phyloP scores from a whole-genome alignment of 2,888 invertebrate genomes.

The Oligia latruncula region DNA sequence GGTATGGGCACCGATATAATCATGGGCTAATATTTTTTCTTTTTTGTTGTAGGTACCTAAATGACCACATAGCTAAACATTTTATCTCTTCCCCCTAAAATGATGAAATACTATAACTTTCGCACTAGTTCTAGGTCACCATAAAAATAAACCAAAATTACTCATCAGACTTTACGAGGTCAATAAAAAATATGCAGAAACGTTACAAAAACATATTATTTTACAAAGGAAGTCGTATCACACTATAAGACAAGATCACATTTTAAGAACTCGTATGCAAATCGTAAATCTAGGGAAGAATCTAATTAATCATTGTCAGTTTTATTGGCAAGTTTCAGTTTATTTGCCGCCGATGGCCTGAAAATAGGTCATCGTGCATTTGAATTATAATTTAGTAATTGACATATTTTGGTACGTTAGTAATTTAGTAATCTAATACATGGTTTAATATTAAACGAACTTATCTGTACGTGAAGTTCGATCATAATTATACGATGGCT shows the following conservation, averaged over 20 bases:
- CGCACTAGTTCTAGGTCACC: conserved; percentile 21
- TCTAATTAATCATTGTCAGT: conserved; percentile 25
- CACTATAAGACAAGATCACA: conserved; percentile 1
- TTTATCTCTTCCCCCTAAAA: background rate
- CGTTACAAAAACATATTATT: conserved; percentile 30
- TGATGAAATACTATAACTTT: background rate
- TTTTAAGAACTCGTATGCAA: conserved; percentile 18
- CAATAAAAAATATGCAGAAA: conserved; percentile 13
- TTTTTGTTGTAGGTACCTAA: background rate
- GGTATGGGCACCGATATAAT: background rate
- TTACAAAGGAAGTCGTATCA: conserved; percentile 41
- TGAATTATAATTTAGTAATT: conserved; percentile 19
- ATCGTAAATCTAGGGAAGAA: conserved; percentile 27
- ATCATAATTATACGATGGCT: background rate
- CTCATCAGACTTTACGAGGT: conserved; percentile 27
- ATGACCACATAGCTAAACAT: background rate
- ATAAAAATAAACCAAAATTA: conserved; percentile 28
- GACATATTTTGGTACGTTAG: background rate
- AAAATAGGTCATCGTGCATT: conserved; percentile 34
- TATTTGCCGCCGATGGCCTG: conserved; percentile 27
- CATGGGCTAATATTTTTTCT: background rate
- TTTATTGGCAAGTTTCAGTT: conserved; percentile 30
- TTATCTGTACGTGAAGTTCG: background rate
- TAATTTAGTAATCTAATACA: background rate
- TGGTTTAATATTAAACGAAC: background rate